Conservation (phyloP, 2,888 invertebrate species). For the Lacanobia oleracea region DNA sequence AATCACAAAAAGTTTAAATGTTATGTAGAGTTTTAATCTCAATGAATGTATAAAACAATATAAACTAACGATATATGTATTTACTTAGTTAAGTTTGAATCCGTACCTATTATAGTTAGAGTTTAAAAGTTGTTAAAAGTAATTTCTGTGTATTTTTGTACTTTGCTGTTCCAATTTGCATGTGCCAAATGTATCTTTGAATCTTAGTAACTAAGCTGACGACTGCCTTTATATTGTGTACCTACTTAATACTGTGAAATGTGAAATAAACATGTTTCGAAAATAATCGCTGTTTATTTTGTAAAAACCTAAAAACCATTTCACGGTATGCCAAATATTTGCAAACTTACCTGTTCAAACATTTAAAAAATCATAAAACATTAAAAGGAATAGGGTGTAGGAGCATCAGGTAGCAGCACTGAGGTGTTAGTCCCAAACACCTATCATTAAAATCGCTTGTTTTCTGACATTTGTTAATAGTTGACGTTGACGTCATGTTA, state of each 20-base stretch:
- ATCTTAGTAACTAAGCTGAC: slow-evolving; percentile 46
- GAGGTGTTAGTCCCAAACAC: no score
- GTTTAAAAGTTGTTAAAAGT: slow-evolving; percentile 53
- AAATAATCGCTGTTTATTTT: slow-evolving; percentile 22
- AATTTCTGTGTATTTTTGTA: slow-evolving; percentile 69
- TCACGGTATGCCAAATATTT: neutral
- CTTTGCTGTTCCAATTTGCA: slow-evolving; percentile 56
- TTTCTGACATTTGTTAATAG: no score
- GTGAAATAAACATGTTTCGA: slow-evolving; percentile 57
- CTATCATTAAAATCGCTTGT: no score
- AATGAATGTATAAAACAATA: slow-evolving; percentile 30
- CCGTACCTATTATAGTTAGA: slow-evolving; percentile 25
- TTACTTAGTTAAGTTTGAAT: slow-evolving; percentile 57
- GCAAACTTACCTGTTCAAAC: neutral
- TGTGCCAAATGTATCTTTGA: slow-evolving; percentile 70
- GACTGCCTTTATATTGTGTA: slow-evolving; percentile 68
- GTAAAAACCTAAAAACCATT: neutral
- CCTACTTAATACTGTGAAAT: slow-evolving; percentile 59
- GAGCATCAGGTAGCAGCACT: no score
- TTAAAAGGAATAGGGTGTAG: no score
- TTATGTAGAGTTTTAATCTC: slow-evolving; percentile 13
- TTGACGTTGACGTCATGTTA: no score
- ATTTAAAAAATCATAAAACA: no score
- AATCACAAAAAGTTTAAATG: slow-evolving; percentile 1
- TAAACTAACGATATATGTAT: slow-evolving; percentile 20